Percentiles rank a stretch among this genome's conserved stretches.
Evolutionary conservation across 2,888 invertebrate species (phyloP).

Genomic region (Macrosiphum euphorbiae): DNA sequence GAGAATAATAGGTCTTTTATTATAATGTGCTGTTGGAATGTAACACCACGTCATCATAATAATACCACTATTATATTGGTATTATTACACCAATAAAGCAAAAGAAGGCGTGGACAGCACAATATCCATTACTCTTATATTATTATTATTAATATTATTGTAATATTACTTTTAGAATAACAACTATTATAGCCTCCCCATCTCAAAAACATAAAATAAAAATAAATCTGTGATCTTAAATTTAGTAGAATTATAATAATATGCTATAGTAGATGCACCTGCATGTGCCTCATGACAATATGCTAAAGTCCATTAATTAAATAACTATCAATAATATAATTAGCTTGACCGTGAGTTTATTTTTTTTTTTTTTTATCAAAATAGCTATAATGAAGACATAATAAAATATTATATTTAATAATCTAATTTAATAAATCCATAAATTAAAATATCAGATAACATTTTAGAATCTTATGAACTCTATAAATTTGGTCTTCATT

Average conservation of each 20-base stretch:
- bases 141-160: conserved; percentile 1
- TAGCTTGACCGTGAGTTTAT: not conserved
- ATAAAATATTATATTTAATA: not conserved
- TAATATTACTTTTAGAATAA: not conserved
- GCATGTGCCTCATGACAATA: not conserved
- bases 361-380: not conserved
- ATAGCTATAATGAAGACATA: not conserved
- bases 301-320: not conserved
- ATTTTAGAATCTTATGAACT: not conserved
- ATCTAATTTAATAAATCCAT: not conserved
- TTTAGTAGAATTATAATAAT: not conserved
- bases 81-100: conserved; percentile 1
- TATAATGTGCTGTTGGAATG: conserved; percentile 40
- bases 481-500: not conserved
- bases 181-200: not conserved
- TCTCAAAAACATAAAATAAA: not conserved
- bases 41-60: not conserved
- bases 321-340: not conserved
- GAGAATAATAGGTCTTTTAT: conserved; percentile 41
- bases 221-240: not conserved
- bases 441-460: too few relatives aligned
- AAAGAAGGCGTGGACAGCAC: not conserved
- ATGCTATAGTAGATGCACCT: not conserved
- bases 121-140: conserved; percentile 4
- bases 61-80: conserved; percentile 38